These are phyloP conservation scores for Psettodes erumei DNA, from an alignment of 2,113 vertebrate genomes.

Conservation along the genomic window DNA sequence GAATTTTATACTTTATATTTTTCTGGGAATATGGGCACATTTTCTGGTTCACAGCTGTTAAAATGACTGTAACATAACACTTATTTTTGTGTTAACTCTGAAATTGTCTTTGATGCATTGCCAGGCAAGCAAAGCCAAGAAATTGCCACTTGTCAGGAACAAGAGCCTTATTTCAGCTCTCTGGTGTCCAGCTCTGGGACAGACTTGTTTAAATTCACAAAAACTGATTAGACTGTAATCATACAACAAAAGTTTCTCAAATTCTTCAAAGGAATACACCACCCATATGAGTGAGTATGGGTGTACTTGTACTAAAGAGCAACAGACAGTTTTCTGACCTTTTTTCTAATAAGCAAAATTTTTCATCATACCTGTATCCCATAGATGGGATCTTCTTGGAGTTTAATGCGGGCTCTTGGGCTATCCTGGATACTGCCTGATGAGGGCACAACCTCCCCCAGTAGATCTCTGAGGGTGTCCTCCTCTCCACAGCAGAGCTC, in stretches of 20 bases:
- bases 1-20: neutral
- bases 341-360: neutral
- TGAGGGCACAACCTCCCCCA: slow-evolving; percentile 88
- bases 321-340: neutral
- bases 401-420: slow-evolving; percentile 90
- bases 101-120: neutral
- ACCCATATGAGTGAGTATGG: neutral
- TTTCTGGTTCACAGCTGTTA: neutral
- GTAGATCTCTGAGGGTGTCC: slow-evolving; percentile 92
- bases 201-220: slow-evolving; percentile 8
- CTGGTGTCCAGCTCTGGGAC: neutral
- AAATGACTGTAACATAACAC: slow-evolving; percentile 8
- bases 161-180: neutral
- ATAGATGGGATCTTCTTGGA: slow-evolving; percentile 92
- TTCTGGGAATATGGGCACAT: neutral
- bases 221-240: slow-evolving; percentile 9
- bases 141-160: neutral
- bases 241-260: too few species aligned
- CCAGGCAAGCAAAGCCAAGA: neutral
- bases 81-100: neutral
- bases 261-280: neutral
- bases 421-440: slow-evolving; percentile 89
- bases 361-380: slow-evolving; percentile 90
- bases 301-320: neutral
- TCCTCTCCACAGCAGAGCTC: slow-evolving; percentile 97